These are phyloP conservation scores for Zaprionus kolodkinae DNA, from an alignment of 1,140 invertebrate species.

Conservation along the genomic window DNA sequence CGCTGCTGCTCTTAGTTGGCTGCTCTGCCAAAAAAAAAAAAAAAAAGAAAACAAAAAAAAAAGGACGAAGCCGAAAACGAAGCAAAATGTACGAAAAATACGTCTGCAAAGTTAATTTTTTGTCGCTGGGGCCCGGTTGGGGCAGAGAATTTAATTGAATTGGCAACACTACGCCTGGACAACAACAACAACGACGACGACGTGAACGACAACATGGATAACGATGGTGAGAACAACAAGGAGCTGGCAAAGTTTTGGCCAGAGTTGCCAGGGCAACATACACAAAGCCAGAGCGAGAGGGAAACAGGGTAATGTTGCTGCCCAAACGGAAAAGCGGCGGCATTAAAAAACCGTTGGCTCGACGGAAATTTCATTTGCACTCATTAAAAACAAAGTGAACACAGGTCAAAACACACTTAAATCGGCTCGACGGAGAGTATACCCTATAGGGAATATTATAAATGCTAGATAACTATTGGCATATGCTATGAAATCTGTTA, in stretches of 20 bases:
- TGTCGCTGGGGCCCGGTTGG: conserved; percentile 39
- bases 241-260: conserved; percentile 37
- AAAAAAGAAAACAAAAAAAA: conserved; percentile 18
- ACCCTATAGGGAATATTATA: neutral
- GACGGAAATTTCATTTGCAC: conserved; percentile 70
- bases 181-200: conserved; percentile 1
- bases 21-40: conserved; percentile 36
- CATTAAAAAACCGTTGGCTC: conserved; percentile 39
- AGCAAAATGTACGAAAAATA: conserved; percentile 46
- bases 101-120: conserved; percentile 70
- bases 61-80: conserved; percentile 34
- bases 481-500: neutral
- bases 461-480: too few relatives aligned
- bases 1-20: conserved; percentile 68
- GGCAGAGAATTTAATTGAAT: conserved; percentile 68
- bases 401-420: neutral
- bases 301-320: neutral
- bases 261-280: conserved; percentile 48
- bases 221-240: conserved; percentile 5
- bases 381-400: conserved; percentile 61
- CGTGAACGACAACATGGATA: neutral
- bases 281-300: neutral
- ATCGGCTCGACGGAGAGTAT: neutral
- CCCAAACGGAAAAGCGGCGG: conserved; percentile 21
- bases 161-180: conserved; percentile 45